Evolutionary conservation across 2,113 vertebrate genomes (phyloP).

Genomic region (Thamnophis sirtalis): DNA sequence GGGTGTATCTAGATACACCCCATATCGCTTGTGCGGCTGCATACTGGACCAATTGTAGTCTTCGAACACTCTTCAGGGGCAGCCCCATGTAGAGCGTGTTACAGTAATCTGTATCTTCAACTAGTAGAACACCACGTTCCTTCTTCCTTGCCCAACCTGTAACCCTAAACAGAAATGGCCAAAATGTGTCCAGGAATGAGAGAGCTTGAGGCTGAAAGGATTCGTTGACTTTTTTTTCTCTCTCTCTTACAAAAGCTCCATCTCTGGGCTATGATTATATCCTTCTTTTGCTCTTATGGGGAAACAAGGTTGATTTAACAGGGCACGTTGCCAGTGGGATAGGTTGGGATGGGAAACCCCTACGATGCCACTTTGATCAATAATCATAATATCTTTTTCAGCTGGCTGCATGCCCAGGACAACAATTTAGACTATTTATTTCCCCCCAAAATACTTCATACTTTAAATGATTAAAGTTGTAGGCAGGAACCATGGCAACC

Average conservation of each 20-base stretch:
- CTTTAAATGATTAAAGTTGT: slow-evolving; percentile 51
- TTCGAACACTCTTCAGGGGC: no score
- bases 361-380: slow-evolving; percentile 46
- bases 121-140: background rate
- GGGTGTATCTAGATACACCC: no score
- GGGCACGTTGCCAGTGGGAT: slow-evolving; percentile 49
- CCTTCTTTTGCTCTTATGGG: slow-evolving; percentile 29
- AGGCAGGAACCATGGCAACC: slow-evolving; percentile 57
- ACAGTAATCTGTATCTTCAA: background rate
- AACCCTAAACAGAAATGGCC: background rate
- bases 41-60: no score
- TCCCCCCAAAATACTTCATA: slow-evolving; percentile 40
- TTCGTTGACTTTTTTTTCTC: slow-evolving; percentile 15
- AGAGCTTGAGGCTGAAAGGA: background rate
- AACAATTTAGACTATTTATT: slow-evolving; percentile 37
- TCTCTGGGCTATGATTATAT: slow-evolving; percentile 30
- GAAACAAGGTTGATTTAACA: slow-evolving; percentile 21
- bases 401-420: slow-evolving; percentile 51
- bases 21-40: no score
- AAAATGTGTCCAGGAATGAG: background rate
- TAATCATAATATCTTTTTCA: slow-evolving; percentile 48
- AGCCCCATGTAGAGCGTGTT: no score
- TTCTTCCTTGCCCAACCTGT: background rate
- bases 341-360: slow-evolving; percentile 49
- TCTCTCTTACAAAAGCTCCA: background rate